phyloP scores from a whole-genome alignment of 2,797 vertebrate species.

The Benthosema pterotum region DNA sequence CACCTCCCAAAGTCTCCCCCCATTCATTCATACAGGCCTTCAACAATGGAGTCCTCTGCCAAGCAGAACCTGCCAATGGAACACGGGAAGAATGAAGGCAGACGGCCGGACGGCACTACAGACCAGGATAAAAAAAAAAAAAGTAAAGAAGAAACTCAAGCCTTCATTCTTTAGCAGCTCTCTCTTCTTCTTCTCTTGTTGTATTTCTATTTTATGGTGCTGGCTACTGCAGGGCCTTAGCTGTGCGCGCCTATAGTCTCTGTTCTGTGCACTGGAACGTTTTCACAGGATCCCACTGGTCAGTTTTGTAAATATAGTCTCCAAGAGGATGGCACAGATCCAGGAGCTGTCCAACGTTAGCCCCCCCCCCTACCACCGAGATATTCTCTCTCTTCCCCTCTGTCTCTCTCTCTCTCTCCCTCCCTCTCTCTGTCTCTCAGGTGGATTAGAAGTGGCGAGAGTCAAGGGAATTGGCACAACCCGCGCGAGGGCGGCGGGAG shows the following conservation, averaged over 20 bases:
- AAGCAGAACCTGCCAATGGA: slow-evolving; percentile 87
- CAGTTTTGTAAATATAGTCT: slow-evolving; percentile 79
- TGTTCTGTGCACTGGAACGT: slow-evolving; percentile 62
- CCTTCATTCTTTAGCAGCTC: slow-evolving; percentile 56
- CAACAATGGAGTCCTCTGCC: slow-evolving; percentile 87
- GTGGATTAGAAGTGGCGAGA: slow-evolving; percentile 47
- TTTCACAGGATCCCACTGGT: slow-evolving; percentile 69
- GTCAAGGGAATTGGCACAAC: slow-evolving; percentile 51
- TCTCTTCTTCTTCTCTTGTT: slow-evolving; percentile 51
- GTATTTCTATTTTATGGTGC: slow-evolving; percentile 69
- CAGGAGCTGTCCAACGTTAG: slow-evolving; percentile 67
- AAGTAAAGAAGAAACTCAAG: slow-evolving; percentile 51
- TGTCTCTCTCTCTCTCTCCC: slow-evolving; percentile 3
- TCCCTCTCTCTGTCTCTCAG: slow-evolving; percentile 38
- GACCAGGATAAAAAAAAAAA: slow-evolving; percentile 16
- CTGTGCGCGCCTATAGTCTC: slow-evolving; percentile 42
- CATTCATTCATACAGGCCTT: slow-evolving; percentile 78
- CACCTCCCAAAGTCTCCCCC: slow-evolving; percentile 79
- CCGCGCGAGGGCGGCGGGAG: slow-evolving; percentile 16
- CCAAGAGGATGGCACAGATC: slow-evolving; percentile 71
- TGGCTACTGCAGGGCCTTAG: slow-evolving; percentile 61
- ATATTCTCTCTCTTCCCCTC: slow-evolving; percentile 43
- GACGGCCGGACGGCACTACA: slow-evolving; percentile 23
- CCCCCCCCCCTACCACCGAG: slow-evolving; percentile 48
- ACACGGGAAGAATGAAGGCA: slow-evolving; percentile 82